Percentiles rank a stretch among this genome's conserved stretches.
These are phyloP conservation scores for Sebastes glaucus DNA, from an alignment of 2,797 vertebrate genomes.

Conservation along the genomic window DNA sequence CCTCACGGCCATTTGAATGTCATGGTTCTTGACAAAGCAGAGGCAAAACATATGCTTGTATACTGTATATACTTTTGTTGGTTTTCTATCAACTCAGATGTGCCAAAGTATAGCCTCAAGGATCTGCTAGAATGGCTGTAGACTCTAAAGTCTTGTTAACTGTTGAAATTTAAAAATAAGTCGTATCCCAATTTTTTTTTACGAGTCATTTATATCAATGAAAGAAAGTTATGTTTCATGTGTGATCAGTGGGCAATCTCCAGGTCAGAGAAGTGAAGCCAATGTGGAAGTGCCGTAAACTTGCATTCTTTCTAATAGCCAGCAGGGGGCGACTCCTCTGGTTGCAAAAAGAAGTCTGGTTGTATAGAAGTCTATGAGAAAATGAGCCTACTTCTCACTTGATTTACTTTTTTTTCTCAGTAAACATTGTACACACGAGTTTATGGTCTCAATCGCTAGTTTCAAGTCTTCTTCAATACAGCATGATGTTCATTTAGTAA, in stretches of 20 bases:
- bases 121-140: background rate
- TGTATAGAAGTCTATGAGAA: too few species aligned
- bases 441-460: too few species aligned
- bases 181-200: background rate
- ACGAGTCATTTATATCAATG: background rate
- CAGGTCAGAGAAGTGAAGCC: background rate
- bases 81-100: background rate
- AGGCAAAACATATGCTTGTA: background rate
- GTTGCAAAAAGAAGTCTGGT: too few species aligned
- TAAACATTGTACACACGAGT: too few species aligned
- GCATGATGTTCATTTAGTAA: too few species aligned
- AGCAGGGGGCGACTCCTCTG: too few species aligned
- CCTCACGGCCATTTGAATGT: constrained; percentile 33
- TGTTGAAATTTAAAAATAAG: background rate
- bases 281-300: too few species aligned
- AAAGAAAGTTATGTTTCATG: background rate
- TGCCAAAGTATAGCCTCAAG: background rate
- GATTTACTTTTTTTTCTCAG: too few species aligned
- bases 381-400: too few species aligned
- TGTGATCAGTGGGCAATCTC: background rate
- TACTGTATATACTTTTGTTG: background rate
- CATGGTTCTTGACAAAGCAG: constrained; percentile 7
- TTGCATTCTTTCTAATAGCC: too few species aligned
- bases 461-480: too few species aligned
- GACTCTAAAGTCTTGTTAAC: background rate